Evolutionary conservation across 1,140 invertebrate species (phyloP).

Genomic region (Conus ventricosus): DNA sequence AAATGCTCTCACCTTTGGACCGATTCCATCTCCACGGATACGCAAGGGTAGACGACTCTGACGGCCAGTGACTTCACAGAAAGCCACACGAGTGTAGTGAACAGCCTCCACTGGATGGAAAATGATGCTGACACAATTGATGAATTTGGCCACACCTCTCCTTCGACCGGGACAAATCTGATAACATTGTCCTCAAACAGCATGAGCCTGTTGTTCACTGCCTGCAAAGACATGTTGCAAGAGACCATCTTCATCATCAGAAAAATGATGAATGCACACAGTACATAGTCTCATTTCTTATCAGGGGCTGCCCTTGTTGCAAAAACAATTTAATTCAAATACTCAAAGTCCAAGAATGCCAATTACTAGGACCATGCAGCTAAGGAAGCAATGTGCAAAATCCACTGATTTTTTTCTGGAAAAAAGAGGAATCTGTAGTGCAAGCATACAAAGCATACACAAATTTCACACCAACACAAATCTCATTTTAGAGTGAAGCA

Average conservation of each 20-base stretch:
- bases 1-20: constrained; percentile 58
- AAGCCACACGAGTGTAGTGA: constrained; percentile 69
- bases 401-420: too few relatives aligned
- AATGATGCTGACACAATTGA: constrained; percentile 66
- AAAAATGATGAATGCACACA: too few relatives aligned
- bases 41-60: constrained; percentile 71
- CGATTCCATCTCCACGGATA: constrained; percentile 72
- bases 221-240: constrained; percentile 52
- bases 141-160: constrained; percentile 75
- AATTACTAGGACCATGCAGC: too few relatives aligned
- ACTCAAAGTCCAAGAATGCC: too few relatives aligned
- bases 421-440: too few relatives aligned
- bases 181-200: constrained; percentile 73
- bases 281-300: too few relatives aligned
- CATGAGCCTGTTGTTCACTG: constrained; percentile 66
- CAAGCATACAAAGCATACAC: too few relatives aligned
- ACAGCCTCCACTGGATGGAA: constrained; percentile 73
- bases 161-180: constrained; percentile 73
- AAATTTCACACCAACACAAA: too few relatives aligned
- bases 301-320: too few relatives aligned
- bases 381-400: too few relatives aligned
- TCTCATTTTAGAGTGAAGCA: too few relatives aligned
- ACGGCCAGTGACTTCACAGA: constrained; percentile 74
- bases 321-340: too few relatives aligned
- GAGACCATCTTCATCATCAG: neutral